These are phyloP conservation scores for Drosophila teissieri DNA, from an alignment of 1,140 invertebrate genomes.

Conservation along the genomic window DNA sequence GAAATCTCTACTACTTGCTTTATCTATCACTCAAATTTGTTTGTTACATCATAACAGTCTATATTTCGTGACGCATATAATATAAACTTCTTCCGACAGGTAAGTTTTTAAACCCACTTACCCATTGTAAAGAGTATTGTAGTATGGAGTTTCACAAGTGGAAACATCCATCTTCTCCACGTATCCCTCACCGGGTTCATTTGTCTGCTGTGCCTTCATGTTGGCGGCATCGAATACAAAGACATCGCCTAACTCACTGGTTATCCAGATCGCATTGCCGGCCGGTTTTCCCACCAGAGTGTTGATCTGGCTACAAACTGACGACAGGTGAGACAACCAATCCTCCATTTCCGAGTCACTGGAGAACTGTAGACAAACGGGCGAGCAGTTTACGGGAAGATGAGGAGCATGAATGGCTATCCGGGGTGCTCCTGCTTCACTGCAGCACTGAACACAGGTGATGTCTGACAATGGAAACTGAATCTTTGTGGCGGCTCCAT, in stretches of 20 bases:
- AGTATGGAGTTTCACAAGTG: conserved; percentile 89
- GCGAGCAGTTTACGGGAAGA: conserved; percentile 85
- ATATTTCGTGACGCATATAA: too few relatives aligned
- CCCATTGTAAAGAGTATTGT: conserved; percentile 85
- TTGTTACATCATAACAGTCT: neutral
- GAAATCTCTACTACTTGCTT: too few relatives aligned
- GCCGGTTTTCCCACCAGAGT: conserved; percentile 88
- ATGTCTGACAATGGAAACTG: conserved; percentile 86
- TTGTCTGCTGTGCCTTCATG: conserved; percentile 84
- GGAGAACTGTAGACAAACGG: conserved; percentile 90
- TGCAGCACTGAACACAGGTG: conserved; percentile 89
- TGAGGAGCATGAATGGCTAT: conserved; percentile 89
- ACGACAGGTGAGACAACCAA: conserved; percentile 92
- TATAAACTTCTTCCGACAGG: neutral
- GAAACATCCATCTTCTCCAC: conserved; percentile 89
- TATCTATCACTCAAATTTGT: too few relatives aligned
- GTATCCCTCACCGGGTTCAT: conserved; percentile 83
- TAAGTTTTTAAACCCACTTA: conserved; percentile 23
- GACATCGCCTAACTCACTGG: conserved; percentile 91
- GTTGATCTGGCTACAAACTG: conserved; percentile 90
- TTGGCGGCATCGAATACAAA: conserved; percentile 90
- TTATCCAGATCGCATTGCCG: conserved; percentile 90
- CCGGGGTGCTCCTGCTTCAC: conserved; percentile 90
- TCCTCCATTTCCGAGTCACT: conserved; percentile 94
- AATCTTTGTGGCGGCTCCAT: conserved; percentile 90